These are phyloP conservation scores for Sturnus vulgaris DNA, from an alignment of 2,113 vertebrate genomes.

Conservation along the genomic window DNA sequence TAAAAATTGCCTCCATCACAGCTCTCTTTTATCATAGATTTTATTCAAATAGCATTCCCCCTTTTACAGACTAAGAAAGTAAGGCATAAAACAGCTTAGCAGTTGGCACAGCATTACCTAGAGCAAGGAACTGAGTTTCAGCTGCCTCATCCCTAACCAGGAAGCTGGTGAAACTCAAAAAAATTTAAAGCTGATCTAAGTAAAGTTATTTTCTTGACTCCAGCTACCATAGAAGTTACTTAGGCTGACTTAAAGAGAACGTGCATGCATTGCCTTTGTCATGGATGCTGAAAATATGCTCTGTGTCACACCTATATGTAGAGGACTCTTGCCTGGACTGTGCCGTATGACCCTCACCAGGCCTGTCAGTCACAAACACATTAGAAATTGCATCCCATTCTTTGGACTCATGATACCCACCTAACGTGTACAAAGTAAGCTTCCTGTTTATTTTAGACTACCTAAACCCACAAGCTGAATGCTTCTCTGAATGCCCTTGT, in stretches of 20 bases:
- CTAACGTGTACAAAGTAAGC: background rate
- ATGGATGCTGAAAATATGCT: background rate
- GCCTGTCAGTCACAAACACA: background rate
- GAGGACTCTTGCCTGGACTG: background rate
- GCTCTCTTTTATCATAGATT: background rate
- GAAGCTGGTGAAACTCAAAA: background rate
- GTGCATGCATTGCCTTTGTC: background rate
- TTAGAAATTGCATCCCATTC: background rate
- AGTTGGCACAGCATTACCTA: background rate
- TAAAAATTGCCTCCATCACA: background rate
- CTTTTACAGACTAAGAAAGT: background rate
- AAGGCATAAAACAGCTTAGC: background rate
- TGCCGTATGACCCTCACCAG: background rate
- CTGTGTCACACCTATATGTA: background rate
- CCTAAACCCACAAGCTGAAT: background rate
- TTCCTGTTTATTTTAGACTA: background rate
- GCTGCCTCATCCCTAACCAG: background rate
- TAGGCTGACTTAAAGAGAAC: background rate
- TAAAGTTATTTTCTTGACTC: background rate
- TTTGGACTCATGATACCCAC: background rate
- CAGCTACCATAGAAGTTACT: background rate
- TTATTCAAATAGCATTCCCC: background rate
- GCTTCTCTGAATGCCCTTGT: background rate
- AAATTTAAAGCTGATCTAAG: background rate
- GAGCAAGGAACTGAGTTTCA: background rate